Conservation (phyloP, 2,888 invertebrate genomes). For the Drosophila neonasuta region DNA sequence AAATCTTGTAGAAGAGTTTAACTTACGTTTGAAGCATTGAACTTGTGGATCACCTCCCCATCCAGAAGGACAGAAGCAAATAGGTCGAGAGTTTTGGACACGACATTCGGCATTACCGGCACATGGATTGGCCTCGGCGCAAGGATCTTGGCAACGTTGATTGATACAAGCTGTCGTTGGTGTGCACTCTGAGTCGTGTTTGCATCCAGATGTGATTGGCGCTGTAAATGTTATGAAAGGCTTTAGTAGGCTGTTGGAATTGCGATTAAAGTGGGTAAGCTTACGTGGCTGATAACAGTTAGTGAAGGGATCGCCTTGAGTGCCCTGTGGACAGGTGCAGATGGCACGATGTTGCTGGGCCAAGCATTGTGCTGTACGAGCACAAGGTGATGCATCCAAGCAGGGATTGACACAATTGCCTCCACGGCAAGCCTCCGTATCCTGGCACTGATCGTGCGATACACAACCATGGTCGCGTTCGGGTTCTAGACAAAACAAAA, state of each 20-base stretch:
- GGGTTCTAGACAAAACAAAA: slow-evolving; percentile 66
- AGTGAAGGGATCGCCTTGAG: slow-evolving; percentile 90
- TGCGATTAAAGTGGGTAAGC: slow-evolving; percentile 13
- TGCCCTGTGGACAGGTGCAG: slow-evolving; percentile 89
- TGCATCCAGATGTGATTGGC: slow-evolving; percentile 86
- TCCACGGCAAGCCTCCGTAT: slow-evolving; percentile 88
- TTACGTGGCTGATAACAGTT: slow-evolving; percentile 85
- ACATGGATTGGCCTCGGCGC: slow-evolving; percentile 89
- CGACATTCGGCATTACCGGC: slow-evolving; percentile 91
- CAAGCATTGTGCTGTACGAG: slow-evolving; percentile 89
- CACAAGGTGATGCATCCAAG: slow-evolving; percentile 86
- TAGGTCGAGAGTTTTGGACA: slow-evolving; percentile 89
- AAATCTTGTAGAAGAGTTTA: not conserved
- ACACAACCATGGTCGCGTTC: slow-evolving; percentile 85
- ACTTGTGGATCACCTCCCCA: slow-evolving; percentile 94
- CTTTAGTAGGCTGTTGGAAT: not conserved
- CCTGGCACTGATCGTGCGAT: slow-evolving; percentile 88
- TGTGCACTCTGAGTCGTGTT: slow-evolving; percentile 89
- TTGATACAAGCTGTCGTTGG: slow-evolving; percentile 91
- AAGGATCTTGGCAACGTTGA: slow-evolving; percentile 91
- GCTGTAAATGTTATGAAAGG: slow-evolving; percentile 46
- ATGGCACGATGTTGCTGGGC: slow-evolving; percentile 89
- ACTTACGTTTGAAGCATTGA: slow-evolving; percentile 93
- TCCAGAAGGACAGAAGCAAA: slow-evolving; percentile 91
- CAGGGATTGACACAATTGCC: slow-evolving; percentile 91